Conservation (phyloP, 2,797 vertebrate genomes). For the Gobionotothen gibberifrons region DNA sequence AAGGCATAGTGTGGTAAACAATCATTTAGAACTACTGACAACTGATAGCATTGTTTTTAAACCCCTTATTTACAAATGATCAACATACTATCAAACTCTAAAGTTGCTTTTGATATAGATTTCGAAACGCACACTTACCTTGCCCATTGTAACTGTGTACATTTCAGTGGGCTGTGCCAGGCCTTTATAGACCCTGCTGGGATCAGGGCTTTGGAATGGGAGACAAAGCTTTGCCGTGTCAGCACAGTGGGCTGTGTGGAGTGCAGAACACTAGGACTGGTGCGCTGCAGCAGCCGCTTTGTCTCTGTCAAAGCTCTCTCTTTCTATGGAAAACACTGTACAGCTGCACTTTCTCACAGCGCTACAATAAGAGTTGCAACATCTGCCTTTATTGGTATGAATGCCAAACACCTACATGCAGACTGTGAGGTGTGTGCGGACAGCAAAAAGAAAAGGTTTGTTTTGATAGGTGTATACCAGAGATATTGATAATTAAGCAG, state of each 20-base stretch:
- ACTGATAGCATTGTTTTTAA: conserved; percentile 2
- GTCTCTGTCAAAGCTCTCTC: conserved; percentile 75
- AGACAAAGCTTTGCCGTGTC: conserved; percentile 80
- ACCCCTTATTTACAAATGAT: not conserved
- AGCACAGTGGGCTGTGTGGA: conserved; percentile 79
- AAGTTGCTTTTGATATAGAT: conserved; percentile 16
- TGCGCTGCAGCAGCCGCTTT: conserved; percentile 69
- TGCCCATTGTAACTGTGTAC: conserved; percentile 81
- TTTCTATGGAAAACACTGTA: conserved; percentile 75
- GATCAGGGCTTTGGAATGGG: conserved; percentile 78
- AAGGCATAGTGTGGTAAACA: not conserved
- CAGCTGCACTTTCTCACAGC: conserved; percentile 76
- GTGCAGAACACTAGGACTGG: conserved; percentile 66
- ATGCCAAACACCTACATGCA: conserved; percentile 40
- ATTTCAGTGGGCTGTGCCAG: conserved; percentile 60
- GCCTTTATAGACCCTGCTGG: conserved; percentile 81
- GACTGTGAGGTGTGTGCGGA: conserved; percentile 12
- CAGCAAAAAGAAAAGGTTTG: conserved; percentile 13
- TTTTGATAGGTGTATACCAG: not conserved
- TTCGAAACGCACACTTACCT: conserved; percentile 77
- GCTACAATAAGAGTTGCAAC: conserved; percentile 78
- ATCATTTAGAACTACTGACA: not conserved
- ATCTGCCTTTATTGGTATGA: conserved; percentile 76
- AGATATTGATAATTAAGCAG: not conserved
- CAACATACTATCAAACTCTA: not conserved